These are phyloP conservation scores for Iselma pallidipennis DNA, from an alignment of 2,888 invertebrate species.

Conservation along the genomic window DNA sequence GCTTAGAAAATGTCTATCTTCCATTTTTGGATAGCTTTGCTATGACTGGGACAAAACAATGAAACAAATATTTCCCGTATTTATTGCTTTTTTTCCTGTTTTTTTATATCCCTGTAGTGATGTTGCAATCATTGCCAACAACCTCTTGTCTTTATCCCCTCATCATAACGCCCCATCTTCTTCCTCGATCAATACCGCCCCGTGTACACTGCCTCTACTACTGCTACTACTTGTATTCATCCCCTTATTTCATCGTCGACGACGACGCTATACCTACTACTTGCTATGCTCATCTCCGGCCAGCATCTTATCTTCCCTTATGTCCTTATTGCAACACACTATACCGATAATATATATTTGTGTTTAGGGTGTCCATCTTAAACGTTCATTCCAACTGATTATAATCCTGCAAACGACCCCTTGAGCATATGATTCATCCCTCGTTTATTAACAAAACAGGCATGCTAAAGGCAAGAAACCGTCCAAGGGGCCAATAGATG, in stretches of 20 bases:
- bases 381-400: conserved; percentile 31
- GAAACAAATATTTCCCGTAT: too few species aligned
- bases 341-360: conserved; percentile 15
- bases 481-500: background rate
- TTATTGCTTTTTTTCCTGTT: too few species aligned
- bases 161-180: background rate
- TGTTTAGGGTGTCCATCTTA: conserved; percentile 36
- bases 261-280: background rate
- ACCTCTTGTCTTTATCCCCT: background rate
- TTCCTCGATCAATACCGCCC: background rate
- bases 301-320: conserved; percentile 37
- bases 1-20: too few species aligned
- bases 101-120: too few species aligned
- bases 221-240: background rate
- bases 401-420: conserved; percentile 33
- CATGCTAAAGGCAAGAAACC: background rate
- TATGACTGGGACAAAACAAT: too few species aligned
- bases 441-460: conserved; percentile 3
- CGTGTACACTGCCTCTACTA: background rate
- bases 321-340: conserved; percentile 22
- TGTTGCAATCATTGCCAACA: background rate
- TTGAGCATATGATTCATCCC: conserved; percentile 43
- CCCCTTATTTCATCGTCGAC: background rate
- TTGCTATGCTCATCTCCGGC: conserved; percentile 33
- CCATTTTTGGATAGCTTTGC: too few species aligned